Conservation (phyloP, 2,113 vertebrate species). For the Erythrolamprus reginae region DNA sequence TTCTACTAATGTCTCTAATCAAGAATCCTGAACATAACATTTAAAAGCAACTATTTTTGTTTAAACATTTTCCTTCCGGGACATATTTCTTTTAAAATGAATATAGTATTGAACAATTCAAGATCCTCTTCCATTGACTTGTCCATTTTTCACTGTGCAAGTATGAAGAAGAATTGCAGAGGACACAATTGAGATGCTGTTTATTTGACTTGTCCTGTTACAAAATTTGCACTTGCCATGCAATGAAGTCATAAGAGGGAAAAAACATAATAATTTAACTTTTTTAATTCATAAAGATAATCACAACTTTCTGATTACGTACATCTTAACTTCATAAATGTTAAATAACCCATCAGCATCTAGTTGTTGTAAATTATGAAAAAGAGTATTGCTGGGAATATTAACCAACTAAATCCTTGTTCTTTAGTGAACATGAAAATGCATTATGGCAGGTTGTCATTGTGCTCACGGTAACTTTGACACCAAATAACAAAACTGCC, state of each 20-base stretch:
- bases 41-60: slow-evolving; percentile 7
- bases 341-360: slow-evolving; percentile 99
- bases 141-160: slow-evolving; percentile 51
- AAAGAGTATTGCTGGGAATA: slow-evolving; percentile 89
- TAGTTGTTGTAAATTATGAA: slow-evolving; percentile 99
- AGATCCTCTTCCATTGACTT: slow-evolving; percentile 47
- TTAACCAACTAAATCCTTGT: slow-evolving; percentile 86
- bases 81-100: slow-evolving; percentile 51
- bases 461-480: slow-evolving; percentile 73
- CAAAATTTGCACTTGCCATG: slow-evolving; percentile 68
- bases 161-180: slow-evolving; percentile 30
- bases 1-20: slow-evolving; percentile 16
- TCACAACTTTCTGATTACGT: slow-evolving; percentile 97
- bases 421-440: slow-evolving; percentile 78
- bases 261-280: slow-evolving; percentile 96
- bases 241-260: slow-evolving; percentile 60
- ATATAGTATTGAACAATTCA: slow-evolving; percentile 33
- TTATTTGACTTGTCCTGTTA: slow-evolving; percentile 72
- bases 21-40: slow-evolving; percentile 5
- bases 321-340: slow-evolving; percentile 99
- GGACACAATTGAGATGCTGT: slow-evolving; percentile 32
- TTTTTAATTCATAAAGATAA: slow-evolving; percentile 99
- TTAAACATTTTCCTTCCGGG: slow-evolving; percentile 34
- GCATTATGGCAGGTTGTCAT: slow-evolving; percentile 80
- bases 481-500: slow-evolving; percentile 82